A percentile compares a stretch with the other conserved stretches of the same genome.
These are phyloP conservation scores for Chymomyza caudatula DNA, from an alignment of 2,888 invertebrate genomes.

Conservation along the genomic window DNA sequence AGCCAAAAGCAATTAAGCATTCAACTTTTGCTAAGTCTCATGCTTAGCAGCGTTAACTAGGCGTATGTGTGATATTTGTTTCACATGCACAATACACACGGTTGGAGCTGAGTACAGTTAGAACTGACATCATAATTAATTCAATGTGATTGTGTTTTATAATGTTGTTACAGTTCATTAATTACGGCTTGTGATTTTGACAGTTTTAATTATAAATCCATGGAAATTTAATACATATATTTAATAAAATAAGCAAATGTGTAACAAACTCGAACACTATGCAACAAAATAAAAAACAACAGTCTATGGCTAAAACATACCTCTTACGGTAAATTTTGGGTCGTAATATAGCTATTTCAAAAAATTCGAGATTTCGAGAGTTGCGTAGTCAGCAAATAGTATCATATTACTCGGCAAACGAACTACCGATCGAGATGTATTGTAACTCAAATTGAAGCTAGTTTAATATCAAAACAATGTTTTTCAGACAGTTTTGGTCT, in stretches of 20 bases:
- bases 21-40: constrained; percentile 23
- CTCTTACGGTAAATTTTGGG: too few relatives aligned
- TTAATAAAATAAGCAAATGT: not conserved
- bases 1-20: constrained; percentile 54
- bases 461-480: too few relatives aligned
- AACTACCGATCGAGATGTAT: too few relatives aligned
- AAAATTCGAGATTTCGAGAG: too few relatives aligned
- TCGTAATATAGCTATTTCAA: too few relatives aligned
- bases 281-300: too few relatives aligned
- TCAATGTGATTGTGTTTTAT: constrained; percentile 17
- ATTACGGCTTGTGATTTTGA: constrained; percentile 51
- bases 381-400: too few relatives aligned
- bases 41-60: not conserved
- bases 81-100: constrained; percentile 3
- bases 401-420: too few relatives aligned
- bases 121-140: constrained; percentile 5
- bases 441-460: too few relatives aligned
- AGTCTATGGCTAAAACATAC: too few relatives aligned
- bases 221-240: not conserved
- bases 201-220: constrained; percentile 58
- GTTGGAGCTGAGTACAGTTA: too few relatives aligned
- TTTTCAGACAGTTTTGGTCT: too few relatives aligned
- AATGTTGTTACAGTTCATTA: constrained; percentile 37
- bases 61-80: constrained; percentile 41
- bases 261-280: not conserved